phyloP scores from a whole-genome alignment of 2,888 invertebrate species.

The Agrochola litura region DNA sequence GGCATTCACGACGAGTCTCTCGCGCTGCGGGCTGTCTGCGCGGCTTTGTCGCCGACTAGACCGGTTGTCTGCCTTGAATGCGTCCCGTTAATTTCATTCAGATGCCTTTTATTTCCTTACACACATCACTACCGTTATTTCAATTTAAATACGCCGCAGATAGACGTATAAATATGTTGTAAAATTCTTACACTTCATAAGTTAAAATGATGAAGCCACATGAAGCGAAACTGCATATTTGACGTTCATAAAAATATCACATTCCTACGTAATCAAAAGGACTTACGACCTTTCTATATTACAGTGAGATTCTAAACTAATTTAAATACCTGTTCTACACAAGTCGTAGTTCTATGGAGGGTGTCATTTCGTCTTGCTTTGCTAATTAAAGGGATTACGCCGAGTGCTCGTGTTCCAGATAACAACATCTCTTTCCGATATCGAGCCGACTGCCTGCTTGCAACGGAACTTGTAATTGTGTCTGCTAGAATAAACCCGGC shows the following conservation, averaged over 20 bases:
- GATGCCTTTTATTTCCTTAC: constrained; percentile 68
- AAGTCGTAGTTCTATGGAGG: constrained; percentile 51
- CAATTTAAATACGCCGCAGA: constrained; percentile 3
- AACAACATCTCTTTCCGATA: constrained; percentile 76
- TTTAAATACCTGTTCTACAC: constrained; percentile 47
- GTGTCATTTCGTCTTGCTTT: constrained; percentile 76
- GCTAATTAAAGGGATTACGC: constrained; percentile 84
- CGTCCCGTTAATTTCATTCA: constrained; percentile 73
- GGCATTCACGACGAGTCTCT: constrained; percentile 88
- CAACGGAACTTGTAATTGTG: constrained; percentile 75
- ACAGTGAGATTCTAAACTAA: neutral
- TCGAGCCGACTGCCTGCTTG: constrained; percentile 64
- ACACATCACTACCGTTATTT: constrained; percentile 48
- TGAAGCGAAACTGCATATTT: neutral
- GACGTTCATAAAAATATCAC: neutral
- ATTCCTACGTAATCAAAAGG: neutral
- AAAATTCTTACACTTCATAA: neutral
- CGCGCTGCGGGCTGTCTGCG: constrained; percentile 85
- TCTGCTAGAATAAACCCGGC: constrained; percentile 70
- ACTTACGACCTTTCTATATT: neutral
- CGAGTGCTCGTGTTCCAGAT: constrained; percentile 73
- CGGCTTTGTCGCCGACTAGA: constrained; percentile 83
- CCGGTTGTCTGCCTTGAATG: constrained; percentile 83
- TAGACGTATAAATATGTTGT: neutral
- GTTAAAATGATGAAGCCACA: neutral